Conservation (phyloP, 2,113 vertebrate genomes). For the Cinclus cinclus region DNA sequence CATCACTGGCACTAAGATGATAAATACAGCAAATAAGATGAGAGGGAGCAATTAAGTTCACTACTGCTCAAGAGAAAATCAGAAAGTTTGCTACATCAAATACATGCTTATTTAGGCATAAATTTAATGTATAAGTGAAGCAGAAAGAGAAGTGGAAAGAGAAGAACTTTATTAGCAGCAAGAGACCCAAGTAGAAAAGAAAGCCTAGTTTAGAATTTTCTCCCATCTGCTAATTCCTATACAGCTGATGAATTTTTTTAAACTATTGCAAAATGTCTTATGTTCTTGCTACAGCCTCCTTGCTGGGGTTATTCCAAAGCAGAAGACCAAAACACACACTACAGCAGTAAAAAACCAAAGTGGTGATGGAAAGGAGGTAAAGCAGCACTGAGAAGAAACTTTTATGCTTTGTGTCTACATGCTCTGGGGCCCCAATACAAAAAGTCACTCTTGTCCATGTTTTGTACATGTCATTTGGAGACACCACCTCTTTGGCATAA, state of each 20-base stretch:
- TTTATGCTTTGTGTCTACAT: not conserved
- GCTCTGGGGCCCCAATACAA: not conserved
- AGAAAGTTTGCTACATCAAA: not conserved
- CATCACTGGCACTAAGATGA: not conserved
- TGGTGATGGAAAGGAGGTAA: not conserved
- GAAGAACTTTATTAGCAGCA: not conserved
- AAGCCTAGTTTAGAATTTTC: not conserved
- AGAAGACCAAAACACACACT: slow-evolving; percentile 24
- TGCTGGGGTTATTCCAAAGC: slow-evolving; percentile 16
- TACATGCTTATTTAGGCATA: not conserved
- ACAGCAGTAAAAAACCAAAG: not conserved
- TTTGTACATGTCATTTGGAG: not conserved
- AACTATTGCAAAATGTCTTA: slow-evolving; percentile 20
- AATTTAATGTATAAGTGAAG: not conserved
- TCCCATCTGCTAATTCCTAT: not conserved
- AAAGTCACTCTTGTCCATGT: no score
- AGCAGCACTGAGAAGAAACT: not conserved
- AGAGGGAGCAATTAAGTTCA: not conserved
- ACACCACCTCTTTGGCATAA: not conserved
- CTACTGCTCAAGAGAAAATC: not conserved
- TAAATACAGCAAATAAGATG: not conserved
- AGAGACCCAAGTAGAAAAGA: not conserved
- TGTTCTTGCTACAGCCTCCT: not conserved
- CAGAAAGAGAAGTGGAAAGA: not conserved
- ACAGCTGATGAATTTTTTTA: not conserved